Percentiles rank a stretch among this genome's conserved stretches.
phyloP scores from a whole-genome alignment of 2,113 vertebrate species.

The Hystrix brachyura region DNA sequence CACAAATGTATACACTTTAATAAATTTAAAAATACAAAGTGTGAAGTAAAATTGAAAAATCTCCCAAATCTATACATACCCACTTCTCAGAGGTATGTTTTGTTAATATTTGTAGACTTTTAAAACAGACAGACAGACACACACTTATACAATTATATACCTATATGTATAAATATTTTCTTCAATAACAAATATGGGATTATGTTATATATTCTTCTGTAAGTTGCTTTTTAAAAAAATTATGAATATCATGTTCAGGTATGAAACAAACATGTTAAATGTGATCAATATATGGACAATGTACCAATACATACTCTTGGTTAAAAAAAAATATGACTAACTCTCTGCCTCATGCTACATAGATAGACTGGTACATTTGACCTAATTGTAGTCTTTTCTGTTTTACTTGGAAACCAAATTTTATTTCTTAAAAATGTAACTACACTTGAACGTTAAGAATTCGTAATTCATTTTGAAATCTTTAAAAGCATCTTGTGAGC shows the following conservation, averaged over 20 bases:
- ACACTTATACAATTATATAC: not conserved
- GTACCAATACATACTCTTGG: too few species aligned
- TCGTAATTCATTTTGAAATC: slow-evolving; percentile 33
- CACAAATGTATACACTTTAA: not conserved
- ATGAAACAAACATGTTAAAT: too few species aligned
- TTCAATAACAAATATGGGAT: not conserved
- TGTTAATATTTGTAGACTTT: slow-evolving; percentile 3
- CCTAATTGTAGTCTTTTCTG: not conserved
- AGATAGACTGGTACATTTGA: not conserved
- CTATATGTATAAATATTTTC: not conserved
- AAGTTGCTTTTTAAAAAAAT: slow-evolving; percentile 3
- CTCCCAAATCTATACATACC: not conserved
- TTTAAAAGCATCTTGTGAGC: not conserved
- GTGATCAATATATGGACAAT: too few species aligned
- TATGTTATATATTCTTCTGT: not conserved
- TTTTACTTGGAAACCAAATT: slow-evolving; percentile 16
- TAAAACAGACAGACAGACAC: not conserved
- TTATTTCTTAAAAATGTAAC: slow-evolving; percentile 52
- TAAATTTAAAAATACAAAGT: not conserved
- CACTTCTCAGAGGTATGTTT: not conserved
- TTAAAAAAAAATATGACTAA: not conserved
- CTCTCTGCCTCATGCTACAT: not conserved
- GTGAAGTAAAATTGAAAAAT: slow-evolving; percentile 44
- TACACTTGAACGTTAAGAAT: not conserved
- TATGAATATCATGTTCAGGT: not conserved